Evolutionary conservation across 2,888 invertebrate genomes (phyloP), one percentile per base, ranked within the genome.

Genomic region (Ophioninae sp.): DNA sequence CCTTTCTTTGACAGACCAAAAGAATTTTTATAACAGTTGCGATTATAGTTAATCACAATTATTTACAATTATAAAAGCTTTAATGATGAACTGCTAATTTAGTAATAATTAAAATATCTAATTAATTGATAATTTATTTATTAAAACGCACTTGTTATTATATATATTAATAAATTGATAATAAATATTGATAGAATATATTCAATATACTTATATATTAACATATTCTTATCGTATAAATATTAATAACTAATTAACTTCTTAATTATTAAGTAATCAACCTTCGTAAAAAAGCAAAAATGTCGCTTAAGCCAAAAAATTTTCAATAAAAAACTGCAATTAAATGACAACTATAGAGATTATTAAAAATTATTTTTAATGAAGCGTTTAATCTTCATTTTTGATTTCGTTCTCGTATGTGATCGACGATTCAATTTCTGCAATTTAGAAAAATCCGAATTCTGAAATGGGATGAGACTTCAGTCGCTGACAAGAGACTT

Each of bases 381-480:
- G 3, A n/a, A 39, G 5, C 39, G 9, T 8, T 7, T 39, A 8
- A 65, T 65, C 65, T 10, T 39, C 10, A 9, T 39, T 39, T 39
- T n/a, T 9, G n/a, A 41, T 22, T 30, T 30, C 23, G 30, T 63
- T 63, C 23, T 63, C 10, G 6, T 30, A 23, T 10, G 20, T 30
- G 22, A 8, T 63, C 17, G 63, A 63, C 17, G 6, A 10, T 23
- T 30, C 2, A 30, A 63, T 30, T 30, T 37, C 13, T 5, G 9
- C 17, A 6, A 63, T 20, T 6, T 30, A 0, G 37, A 63, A 37
- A 63, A 17, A 30, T 63, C 7, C 68, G 7, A 51, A 44, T 13
- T 22, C 41, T 10, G 22, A 64, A 74, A 17, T 30, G 30, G 51
- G 56, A 65, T 65, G 56, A 75, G 65, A 67, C 67, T 75, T 67